Conservation (phyloP, 2,113 vertebrate species). For the Apus apus region DNA sequence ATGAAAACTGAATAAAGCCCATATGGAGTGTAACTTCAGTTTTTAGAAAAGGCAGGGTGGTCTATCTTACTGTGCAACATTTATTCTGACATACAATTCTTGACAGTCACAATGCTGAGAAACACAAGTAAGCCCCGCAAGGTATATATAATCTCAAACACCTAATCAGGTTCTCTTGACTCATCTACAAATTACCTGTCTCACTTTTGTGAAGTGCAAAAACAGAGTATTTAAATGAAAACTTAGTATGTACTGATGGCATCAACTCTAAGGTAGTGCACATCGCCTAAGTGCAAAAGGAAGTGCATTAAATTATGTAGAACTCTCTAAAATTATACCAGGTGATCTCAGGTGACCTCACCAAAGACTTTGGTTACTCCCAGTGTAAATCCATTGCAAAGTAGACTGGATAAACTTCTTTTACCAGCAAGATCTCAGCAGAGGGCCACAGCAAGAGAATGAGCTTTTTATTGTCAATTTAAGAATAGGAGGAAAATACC, state of each 20-base stretch:
- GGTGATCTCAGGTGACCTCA: background rate
- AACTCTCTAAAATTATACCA: background rate
- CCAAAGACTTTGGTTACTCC: background rate
- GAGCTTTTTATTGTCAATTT: background rate
- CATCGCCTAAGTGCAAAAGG: background rate
- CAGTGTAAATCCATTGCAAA: background rate
- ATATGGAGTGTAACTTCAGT: background rate
- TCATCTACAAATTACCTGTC: background rate
- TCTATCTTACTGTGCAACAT: background rate
- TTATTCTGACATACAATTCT: background rate
- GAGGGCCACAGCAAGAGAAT: background rate
- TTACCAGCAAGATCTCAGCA: background rate
- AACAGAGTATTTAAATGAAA: background rate
- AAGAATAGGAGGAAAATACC: background rate
- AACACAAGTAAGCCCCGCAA: background rate
- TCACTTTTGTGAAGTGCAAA: background rate
- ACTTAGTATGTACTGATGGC: background rate
- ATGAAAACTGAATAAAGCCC: background rate
- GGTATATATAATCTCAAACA: background rate
- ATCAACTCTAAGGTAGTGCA: background rate
- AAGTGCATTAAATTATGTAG: background rate
- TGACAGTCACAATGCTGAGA: background rate
- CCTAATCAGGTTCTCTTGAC: background rate
- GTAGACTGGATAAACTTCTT: fast-evolving
- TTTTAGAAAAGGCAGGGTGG: background rate